A percentile compares a stretch with the other conserved stretches of the same genome.
Evolutionary conservation across 1,140 invertebrate genomes (phyloP).

Genomic region (Octopus sinensis): DNA sequence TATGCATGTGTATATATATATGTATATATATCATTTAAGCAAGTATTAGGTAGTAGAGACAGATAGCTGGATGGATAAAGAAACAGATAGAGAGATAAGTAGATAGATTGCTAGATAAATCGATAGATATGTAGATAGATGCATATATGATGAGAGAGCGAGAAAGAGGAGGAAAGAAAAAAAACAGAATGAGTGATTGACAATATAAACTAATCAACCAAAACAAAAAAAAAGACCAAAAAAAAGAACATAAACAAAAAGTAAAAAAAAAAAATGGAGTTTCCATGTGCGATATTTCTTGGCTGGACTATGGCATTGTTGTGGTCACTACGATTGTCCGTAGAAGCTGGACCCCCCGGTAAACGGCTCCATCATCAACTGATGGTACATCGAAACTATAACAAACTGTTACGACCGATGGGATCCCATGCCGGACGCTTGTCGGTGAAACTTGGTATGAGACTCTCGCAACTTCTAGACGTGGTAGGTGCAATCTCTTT

Average conservation of each 20-base stretch:
- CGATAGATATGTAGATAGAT: too few species aligned
- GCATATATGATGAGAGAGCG: too few species aligned
- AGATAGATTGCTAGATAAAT: too few species aligned
- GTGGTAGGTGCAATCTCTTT: slow-evolving; percentile 72
- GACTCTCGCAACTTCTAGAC: slow-evolving; percentile 90
- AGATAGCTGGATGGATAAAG: too few species aligned
- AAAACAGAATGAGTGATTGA: not conserved
- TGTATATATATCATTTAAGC: too few species aligned
- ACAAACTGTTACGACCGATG: slow-evolving; percentile 85
- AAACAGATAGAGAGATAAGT: too few species aligned
- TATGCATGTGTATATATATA: too few species aligned
- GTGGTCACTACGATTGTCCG: not conserved
- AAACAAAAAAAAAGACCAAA: not conserved
- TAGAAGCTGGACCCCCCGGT: slow-evolving; percentile 29
- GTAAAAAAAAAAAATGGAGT: too few species aligned
- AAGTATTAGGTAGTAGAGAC: too few species aligned
- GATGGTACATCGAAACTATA: slow-evolving; percentile 78
- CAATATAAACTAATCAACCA: not conserved
- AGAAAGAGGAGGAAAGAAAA: not conserved
- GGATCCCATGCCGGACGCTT: slow-evolving; percentile 73
- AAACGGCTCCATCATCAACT: slow-evolving; percentile 66
- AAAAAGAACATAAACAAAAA: too few species aligned
- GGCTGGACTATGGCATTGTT: too few species aligned
- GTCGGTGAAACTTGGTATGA: slow-evolving; percentile 83
- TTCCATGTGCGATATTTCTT: too few species aligned